Evolutionary conservation across 1,140 invertebrate genomes (phyloP).

Genomic region (Drosophila pseudoobscura): DNA sequence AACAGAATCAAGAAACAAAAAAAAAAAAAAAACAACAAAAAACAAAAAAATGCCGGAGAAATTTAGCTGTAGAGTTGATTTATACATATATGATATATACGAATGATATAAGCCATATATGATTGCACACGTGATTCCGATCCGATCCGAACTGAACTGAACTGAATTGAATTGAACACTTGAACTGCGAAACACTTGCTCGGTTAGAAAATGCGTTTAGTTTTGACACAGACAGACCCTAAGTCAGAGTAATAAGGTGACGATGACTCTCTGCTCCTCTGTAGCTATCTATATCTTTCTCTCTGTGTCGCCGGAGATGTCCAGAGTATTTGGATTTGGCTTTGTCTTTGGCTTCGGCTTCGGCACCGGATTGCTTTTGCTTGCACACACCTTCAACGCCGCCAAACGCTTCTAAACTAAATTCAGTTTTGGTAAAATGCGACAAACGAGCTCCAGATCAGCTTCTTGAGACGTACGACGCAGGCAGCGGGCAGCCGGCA

Average conservation of each 20-base stretch:
- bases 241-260: too few species aligned
- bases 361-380: conserved; percentile 65
- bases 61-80: conserved; percentile 24
- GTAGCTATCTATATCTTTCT: too few species aligned
- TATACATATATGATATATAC: conserved; percentile 1
- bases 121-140: conserved; percentile 32
- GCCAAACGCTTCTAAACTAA: conserved; percentile 83
- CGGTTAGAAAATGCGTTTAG: conserved; percentile 1
- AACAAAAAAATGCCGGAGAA: too few species aligned
- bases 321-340: conserved; percentile 21
- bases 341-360: conserved; percentile 33
- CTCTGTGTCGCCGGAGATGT: conserved; percentile 5
- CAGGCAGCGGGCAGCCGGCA: conserved; percentile 17
- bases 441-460: conserved; percentile 82
- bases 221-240: too few species aligned
- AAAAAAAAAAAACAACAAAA: too few species aligned
- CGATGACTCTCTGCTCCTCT: too few species aligned
- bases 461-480: conserved; percentile 71
- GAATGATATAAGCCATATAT: conserved; percentile 11
- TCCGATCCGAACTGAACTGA: neutral
- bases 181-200: conserved; percentile 52
- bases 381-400: conserved; percentile 79
- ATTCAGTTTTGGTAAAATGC: conserved; percentile 82
- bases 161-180: conserved; percentile 17
- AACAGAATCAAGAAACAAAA: neutral